phyloP scores from a whole-genome alignment of 2,888 invertebrate species.

The Callosobruchus maculatus region DNA sequence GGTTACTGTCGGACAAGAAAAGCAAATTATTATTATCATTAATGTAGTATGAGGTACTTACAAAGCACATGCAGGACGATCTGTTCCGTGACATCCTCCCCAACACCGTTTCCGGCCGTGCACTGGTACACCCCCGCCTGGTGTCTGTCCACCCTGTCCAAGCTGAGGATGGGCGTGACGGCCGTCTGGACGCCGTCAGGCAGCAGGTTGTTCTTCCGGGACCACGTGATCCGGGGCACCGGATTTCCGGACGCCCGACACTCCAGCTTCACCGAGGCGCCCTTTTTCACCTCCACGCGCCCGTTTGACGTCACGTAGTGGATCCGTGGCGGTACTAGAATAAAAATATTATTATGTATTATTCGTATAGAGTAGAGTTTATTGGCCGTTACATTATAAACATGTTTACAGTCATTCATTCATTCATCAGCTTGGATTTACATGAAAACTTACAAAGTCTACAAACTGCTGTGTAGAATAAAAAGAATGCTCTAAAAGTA shows the following conservation, averaged over 20 bases:
- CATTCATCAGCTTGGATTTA: too few species aligned
- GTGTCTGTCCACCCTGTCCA: conserved; percentile 61
- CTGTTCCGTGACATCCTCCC: conserved; percentile 58
- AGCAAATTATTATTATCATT: too few species aligned
- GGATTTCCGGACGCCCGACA: conserved; percentile 55
- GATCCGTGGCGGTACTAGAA: conserved; percentile 62
- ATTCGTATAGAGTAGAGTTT: too few species aligned
- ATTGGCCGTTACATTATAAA: too few species aligned
- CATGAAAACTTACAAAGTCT: too few species aligned
- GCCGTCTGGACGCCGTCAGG: conserved; percentile 61
- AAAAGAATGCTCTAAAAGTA: too few species aligned
- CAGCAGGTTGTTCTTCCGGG: conserved; percentile 53
- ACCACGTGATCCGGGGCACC: conserved; percentile 54
- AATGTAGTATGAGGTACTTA: conserved; percentile 49
- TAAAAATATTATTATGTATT: too few species aligned
- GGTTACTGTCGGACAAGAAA: too few species aligned
- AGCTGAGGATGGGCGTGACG: conserved; percentile 56
- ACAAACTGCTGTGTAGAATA: too few species aligned
- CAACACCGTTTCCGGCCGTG: conserved; percentile 61
- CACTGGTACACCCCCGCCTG: conserved; percentile 63
- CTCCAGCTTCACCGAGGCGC: conserved; percentile 50
- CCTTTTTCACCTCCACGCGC: conserved; percentile 60
- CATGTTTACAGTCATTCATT: too few species aligned
- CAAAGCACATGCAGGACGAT: conserved; percentile 62
- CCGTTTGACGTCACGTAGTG: conserved; percentile 61